A percentile compares a stretch with the other conserved stretches of the same genome.
These are phyloP conservation scores for Dreissena rostriformis DNA, from an alignment of 1,140 invertebrate species.

Conservation along the genomic window DNA sequence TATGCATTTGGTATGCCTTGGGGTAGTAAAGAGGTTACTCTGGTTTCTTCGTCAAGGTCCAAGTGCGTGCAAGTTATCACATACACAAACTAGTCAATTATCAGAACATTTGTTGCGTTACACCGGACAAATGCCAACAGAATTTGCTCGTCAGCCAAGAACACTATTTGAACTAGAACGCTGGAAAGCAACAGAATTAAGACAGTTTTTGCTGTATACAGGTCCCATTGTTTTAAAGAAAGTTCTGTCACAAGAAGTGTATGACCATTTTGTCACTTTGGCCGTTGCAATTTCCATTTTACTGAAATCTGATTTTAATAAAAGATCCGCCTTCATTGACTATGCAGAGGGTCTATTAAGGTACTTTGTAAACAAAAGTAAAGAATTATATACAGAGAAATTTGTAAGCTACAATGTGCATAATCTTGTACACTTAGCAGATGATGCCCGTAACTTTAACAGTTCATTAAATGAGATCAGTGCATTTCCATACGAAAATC, in stretches of 20 bases:
- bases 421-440: conserved; percentile 76
- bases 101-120: conserved; percentile 51
- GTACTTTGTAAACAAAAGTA: conserved; percentile 70
- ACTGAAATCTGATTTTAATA: conserved; percentile 42
- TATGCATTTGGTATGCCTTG: conserved; percentile 80
- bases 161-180: conserved; percentile 73
- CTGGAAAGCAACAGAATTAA: conserved; percentile 82
- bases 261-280: conserved; percentile 80
- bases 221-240: conserved; percentile 78
- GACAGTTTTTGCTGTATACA: conserved; percentile 81
- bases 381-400: conserved; percentile 69
- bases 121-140: conserved; percentile 62
- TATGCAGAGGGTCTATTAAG: conserved; percentile 71
- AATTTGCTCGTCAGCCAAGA: conserved; percentile 80
- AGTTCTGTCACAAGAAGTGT: conserved; percentile 74
- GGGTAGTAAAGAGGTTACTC: conserved; percentile 77
- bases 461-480: conserved; percentile 76
- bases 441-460: conserved; percentile 79
- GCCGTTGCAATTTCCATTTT: conserved; percentile 76
- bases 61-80: conserved; percentile 19
- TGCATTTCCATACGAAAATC: conserved; percentile 82
- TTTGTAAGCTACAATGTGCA: conserved; percentile 80
- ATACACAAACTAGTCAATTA: conserved; percentile 47
- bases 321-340: conserved; percentile 37
- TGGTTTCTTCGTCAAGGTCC: conserved; percentile 64